Base-by-base conservation (phyloP, 2,113 vertebrate genomes). In the Phrynosoma platyrhinos region DNA sequence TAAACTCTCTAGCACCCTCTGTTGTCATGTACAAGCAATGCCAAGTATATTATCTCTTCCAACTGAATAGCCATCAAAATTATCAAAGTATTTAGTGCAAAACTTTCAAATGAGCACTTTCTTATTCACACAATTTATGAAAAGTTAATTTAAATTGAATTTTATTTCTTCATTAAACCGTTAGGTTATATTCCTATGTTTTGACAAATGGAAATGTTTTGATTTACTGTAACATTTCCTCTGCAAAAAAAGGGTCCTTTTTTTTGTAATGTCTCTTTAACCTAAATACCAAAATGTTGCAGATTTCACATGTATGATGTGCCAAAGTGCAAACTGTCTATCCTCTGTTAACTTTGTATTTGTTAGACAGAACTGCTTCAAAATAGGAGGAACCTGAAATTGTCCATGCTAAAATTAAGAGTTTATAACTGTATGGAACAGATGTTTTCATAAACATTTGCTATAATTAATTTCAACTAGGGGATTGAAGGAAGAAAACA, bases 371-470 rank as follows among this genome's bases (percentile, higher is more conserved):
- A 89, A 94, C 91, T 92, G 93, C 95, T 96, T 92, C 92, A 89
- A 93, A 95, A 96, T 93, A 95, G 92, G 92, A 95, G 94, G 79
- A 97, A 94, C 92, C 91, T 96, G 92, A 91, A 96, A 93, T 96
- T 80, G 68, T 93, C 96, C 90, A 42, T 97, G 94, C 95, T 97
- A 96, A 97, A 97, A 97, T 97, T 95, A 96, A 96, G 96, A 97
- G 97, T 97, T 96, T 97, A 95, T 97, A 97, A 96, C 94, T 95
- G 89, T 96, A 91, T 95, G 95, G 96, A 97, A 96, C 97, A 97
- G 97, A 97, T 97, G 96, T 97, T 97, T 97, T 97, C 96, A 97
- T 97, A 97, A 97, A 97, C 97, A 97, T 97, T 97, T 97, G 94
- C 95, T 96, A 95, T 97, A 97, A 97, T 97, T 97, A 97, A 97